Percentiles rank a stretch among this genome's conserved stretches.
Conservation (phyloP, 2,113 vertebrate genomes). For the Corythoichthys intestinalis region DNA sequence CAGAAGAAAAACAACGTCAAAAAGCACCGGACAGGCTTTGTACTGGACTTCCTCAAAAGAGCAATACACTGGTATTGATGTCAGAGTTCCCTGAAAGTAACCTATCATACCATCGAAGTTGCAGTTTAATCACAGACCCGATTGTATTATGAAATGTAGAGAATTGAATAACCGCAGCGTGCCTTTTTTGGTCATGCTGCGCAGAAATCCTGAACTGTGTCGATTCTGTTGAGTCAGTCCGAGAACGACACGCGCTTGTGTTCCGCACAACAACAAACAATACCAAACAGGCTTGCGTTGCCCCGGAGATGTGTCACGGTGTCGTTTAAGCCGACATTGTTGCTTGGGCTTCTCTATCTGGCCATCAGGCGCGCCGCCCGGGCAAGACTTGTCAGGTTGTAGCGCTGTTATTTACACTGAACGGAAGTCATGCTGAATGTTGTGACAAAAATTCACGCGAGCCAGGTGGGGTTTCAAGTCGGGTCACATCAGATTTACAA, state of each 20-base stretch:
- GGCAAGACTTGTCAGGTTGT: slow-evolving; percentile 37
- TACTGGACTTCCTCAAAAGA: slow-evolving; percentile 12
- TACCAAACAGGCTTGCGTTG: slow-evolving; percentile 60
- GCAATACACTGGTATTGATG: neutral
- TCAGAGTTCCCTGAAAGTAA: slow-evolving; percentile 12
- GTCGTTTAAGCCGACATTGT: slow-evolving; percentile 45
- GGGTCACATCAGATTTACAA: no score
- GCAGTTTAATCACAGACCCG: neutral
- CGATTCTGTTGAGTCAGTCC: slow-evolving; percentile 38
- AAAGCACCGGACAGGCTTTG: neutral
- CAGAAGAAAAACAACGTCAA: neutral
- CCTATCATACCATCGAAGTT: neutral
- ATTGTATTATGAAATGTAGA: slow-evolving; percentile 1
- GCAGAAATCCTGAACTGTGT: slow-evolving; percentile 7
- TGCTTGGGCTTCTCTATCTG: slow-evolving; percentile 30
- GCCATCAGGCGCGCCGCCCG: slow-evolving; percentile 28
- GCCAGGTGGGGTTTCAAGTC: no score
- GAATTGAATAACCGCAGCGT: neutral
- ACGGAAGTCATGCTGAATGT: no score
- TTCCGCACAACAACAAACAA: slow-evolving; percentile 54
- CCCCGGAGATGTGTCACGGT: slow-evolving; percentile 44
- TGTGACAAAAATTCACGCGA: no score
- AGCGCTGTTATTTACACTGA: neutral
- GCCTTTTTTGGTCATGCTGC: neutral
- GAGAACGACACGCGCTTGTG: slow-evolving; percentile 46